A percentile compares a stretch with the other conserved stretches of the same genome.
These are phyloP conservation scores for Holothuria glaberrima DNA, from an alignment of 35 echinoderm and acorn worm species.

Conservation along the genomic window DNA sequence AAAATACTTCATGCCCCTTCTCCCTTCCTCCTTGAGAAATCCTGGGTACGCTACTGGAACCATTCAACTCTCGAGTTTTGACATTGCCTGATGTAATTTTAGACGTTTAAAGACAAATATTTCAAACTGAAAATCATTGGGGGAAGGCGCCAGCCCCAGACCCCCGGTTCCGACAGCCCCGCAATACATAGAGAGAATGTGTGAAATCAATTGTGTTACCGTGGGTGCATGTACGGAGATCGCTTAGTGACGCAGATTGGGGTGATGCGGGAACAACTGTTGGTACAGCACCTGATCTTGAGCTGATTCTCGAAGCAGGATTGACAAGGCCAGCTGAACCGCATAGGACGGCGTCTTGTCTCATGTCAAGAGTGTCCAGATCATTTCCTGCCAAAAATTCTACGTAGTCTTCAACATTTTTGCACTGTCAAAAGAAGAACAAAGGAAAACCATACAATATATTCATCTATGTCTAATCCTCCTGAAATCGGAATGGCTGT, in stretches of 20 bases:
- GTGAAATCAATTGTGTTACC: not conserved
- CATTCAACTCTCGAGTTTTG: too few species aligned
- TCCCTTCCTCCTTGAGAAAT: too few species aligned
- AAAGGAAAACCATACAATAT: not conserved
- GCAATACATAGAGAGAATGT: too few species aligned
- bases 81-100: too few species aligned
- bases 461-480: too few species aligned
- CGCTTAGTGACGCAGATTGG: not conserved
- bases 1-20: too few species aligned
- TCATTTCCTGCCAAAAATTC: conserved; percentile 34
- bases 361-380: conserved; percentile 19
- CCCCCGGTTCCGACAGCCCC: too few species aligned
- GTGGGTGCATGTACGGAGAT: not conserved
- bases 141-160: too few species aligned
- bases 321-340: conserved; percentile 23
- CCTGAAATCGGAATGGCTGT: too few species aligned
- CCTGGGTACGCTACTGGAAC: too few species aligned
- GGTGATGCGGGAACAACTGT: not conserved
- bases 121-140: too few species aligned
- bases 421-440: not conserved
- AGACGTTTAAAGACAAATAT: too few species aligned
- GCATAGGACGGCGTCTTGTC: conserved; percentile 37
- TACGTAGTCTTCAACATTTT: conserved; percentile 25
- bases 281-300: conserved; percentile 19
- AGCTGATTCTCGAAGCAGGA: not conserved